Percentiles rank a stretch among this genome's conserved stretches.
Conservation (phyloP, 2,797 vertebrate genomes). For the Diplodus puntazzo region DNA sequence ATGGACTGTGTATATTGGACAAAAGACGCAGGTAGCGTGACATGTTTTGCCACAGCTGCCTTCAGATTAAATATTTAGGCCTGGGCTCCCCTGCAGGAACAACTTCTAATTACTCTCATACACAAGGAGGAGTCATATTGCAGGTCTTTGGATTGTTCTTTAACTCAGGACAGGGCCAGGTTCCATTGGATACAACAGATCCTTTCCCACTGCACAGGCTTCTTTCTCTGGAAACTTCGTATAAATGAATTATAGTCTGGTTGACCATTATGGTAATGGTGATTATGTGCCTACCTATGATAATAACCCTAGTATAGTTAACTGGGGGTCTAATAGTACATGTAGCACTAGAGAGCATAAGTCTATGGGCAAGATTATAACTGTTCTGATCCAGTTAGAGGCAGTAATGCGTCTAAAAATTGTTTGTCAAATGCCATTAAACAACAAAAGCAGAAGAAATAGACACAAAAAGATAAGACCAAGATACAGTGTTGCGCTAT, state of each 20-base stretch:
- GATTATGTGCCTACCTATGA: neutral
- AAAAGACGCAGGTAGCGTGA: constrained; percentile 75
- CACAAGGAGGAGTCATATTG: constrained; percentile 73
- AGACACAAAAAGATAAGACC: too few species aligned
- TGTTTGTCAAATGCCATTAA: too few species aligned
- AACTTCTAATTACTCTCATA: constrained; percentile 82
- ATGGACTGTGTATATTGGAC: constrained; percentile 41
- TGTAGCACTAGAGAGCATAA: too few species aligned
- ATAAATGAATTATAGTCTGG: neutral
- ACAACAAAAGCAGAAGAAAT: too few species aligned
- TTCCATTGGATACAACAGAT: constrained; percentile 52
- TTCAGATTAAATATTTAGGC: constrained; percentile 84
- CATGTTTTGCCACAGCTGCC: constrained; percentile 77
- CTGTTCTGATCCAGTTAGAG: too few species aligned
- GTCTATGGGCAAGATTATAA: too few species aligned
- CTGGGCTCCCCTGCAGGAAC: constrained; percentile 69
- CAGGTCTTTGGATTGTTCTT: constrained; percentile 52
- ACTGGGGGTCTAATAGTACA: neutral
- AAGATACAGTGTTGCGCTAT: too few species aligned
- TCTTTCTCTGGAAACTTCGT: constrained; percentile 4
- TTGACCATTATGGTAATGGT: neutral
- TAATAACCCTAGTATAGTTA: neutral
- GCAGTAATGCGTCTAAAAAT: too few species aligned
- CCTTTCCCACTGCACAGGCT: constrained; percentile 24
- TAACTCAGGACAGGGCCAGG: constrained; percentile 41